phyloP scores from a whole-genome alignment of 2,797 vertebrate genomes.

The Melanotaenia pygmaea region DNA sequence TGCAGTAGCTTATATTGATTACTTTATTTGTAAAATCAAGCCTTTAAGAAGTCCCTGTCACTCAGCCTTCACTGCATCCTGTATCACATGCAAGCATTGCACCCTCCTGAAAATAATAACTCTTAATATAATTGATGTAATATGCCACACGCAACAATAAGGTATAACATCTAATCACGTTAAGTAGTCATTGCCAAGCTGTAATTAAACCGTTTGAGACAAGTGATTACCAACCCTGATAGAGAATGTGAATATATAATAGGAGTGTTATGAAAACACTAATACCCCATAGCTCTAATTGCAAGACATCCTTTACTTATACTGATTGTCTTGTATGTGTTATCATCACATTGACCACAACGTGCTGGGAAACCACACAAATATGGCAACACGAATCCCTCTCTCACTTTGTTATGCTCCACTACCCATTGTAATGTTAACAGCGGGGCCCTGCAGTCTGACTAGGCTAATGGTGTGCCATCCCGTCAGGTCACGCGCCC shows the following conservation, averaged over 20 bases:
- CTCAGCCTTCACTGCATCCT: slow-evolving; percentile 69
- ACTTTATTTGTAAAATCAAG: slow-evolving; percentile 83
- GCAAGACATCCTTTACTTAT: slow-evolving; percentile 69
- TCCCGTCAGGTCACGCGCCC: slow-evolving; percentile 79
- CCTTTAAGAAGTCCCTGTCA: slow-evolving; percentile 81
- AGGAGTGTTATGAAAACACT: slow-evolving; percentile 82
- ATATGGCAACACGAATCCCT: slow-evolving; percentile 67
- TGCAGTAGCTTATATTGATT: slow-evolving; percentile 80
- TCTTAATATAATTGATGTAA: slow-evolving; percentile 84
- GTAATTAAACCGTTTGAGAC: slow-evolving; percentile 87
- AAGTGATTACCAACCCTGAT: slow-evolving; percentile 84
- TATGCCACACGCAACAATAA: slow-evolving; percentile 83
- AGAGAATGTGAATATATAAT: slow-evolving; percentile 82
- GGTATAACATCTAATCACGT: slow-evolving; percentile 85
- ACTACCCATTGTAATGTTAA: slow-evolving; percentile 79
- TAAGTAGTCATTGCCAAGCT: slow-evolving; percentile 84
- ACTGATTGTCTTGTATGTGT: slow-evolving; percentile 66
- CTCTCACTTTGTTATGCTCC: slow-evolving; percentile 70
- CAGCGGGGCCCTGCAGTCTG: slow-evolving; percentile 77
- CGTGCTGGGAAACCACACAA: slow-evolving; percentile 48
- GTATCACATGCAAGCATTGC: slow-evolving; percentile 62
- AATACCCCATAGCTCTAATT: slow-evolving; percentile 80
- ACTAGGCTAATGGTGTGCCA: slow-evolving; percentile 77
- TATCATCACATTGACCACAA: slow-evolving; percentile 71
- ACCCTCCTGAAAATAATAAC: slow-evolving; percentile 77